phyloP scores from a whole-genome alignment of 1,140 invertebrate species.

The Trachymyrmex cornetzi region DNA sequence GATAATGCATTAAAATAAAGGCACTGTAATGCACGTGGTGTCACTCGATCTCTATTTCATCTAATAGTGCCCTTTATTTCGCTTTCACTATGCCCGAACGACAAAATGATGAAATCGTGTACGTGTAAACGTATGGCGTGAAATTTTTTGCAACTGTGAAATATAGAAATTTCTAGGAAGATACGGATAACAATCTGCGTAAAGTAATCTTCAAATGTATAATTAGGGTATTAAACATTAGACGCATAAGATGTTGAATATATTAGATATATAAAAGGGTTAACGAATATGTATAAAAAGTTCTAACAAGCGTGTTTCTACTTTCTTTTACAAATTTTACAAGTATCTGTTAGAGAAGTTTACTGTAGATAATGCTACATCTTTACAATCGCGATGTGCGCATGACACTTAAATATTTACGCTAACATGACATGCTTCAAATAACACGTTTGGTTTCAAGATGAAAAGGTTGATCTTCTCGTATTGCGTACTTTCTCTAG shows the following conservation, averaged over 20 bases:
- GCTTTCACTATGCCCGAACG: conserved; percentile 23
- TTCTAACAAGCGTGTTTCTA: not conserved
- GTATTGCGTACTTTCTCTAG: conserved; percentile 64
- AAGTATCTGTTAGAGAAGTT: conserved; percentile 9
- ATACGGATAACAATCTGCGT: not conserved
- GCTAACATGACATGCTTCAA: conserved; percentile 19
- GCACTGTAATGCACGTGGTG: conserved; percentile 23
- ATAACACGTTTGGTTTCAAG: conserved; percentile 22
- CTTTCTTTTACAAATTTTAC: not conserved
- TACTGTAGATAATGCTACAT: not conserved
- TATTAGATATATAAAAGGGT: not conserved
- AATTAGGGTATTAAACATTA: not conserved
- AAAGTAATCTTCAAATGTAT: conserved; percentile 17
- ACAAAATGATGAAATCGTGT: not conserved
- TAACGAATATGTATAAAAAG: not conserved
- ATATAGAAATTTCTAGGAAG: not conserved
- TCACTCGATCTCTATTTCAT: not conserved
- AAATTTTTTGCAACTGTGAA: not conserved
- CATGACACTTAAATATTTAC: conserved; percentile 3
- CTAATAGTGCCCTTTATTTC: conserved; percentile 46
- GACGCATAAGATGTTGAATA: not conserved
- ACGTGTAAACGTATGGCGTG: not conserved
- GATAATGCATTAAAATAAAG: conserved; percentile 41
- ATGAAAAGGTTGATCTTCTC: conserved; percentile 44
- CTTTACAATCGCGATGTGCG: not conserved